These are phyloP conservation scores for Leucopsar rothschildi DNA, from an alignment of 2,113 vertebrate genomes.

Conservation along the genomic window DNA sequence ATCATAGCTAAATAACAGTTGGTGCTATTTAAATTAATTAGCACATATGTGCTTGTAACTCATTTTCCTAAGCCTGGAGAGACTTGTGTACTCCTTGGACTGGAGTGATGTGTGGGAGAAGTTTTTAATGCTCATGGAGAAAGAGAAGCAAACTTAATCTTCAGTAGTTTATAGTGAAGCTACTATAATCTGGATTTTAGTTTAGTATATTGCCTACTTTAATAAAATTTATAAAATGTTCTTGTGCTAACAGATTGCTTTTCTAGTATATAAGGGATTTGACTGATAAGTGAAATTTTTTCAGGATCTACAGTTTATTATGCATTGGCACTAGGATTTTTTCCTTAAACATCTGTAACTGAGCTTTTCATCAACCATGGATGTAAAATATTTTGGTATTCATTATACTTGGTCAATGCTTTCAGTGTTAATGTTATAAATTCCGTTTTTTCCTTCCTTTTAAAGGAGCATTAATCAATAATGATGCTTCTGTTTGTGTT, in stretches of 20 bases:
- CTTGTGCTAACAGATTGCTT: neutral
- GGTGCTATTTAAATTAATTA: neutral
- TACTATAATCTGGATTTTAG: neutral
- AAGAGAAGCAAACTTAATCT: neutral
- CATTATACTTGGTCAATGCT: neutral
- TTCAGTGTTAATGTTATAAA: neutral
- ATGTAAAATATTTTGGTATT: neutral
- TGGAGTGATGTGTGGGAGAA: neutral
- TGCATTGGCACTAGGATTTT: neutral
- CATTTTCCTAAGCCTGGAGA: neutral
- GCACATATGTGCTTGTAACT: neutral
- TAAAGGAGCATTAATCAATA: neutral
- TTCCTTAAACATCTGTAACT: neutral
- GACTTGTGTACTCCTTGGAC: neutral
- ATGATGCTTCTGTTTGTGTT: neutral
- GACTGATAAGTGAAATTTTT: neutral
- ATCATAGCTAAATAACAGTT: neutral
- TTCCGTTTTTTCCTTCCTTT: neutral
- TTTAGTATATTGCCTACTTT: neutral
- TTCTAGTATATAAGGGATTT: neutral
- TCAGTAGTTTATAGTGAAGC: neutral
- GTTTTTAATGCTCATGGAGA: neutral
- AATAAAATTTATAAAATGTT: neutral
- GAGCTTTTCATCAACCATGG: neutral
- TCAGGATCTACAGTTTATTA: neutral